Evolutionary conservation across 2,797 vertebrate species (phyloP).

Genomic region (Siniperca scherzeri): DNA sequence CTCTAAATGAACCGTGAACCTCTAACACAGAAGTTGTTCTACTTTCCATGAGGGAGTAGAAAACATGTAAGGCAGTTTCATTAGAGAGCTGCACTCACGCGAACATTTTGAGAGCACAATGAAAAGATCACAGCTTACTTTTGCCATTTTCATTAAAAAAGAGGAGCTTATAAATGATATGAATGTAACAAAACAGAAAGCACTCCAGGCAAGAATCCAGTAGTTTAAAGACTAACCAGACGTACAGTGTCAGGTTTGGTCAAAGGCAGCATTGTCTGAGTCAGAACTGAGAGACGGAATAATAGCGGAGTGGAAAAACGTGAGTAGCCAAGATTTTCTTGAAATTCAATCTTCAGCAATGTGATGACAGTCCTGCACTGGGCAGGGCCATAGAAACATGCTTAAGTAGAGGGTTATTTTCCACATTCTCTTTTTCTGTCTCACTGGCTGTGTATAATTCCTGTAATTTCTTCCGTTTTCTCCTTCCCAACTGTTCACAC

Average conservation of each 20-base stretch:
- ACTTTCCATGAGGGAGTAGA: slow-evolving; percentile 41
- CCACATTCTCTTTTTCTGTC: slow-evolving; percentile 75
- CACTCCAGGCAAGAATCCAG: slow-evolving; percentile 53
- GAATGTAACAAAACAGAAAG: slow-evolving; percentile 59
- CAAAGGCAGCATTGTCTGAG: slow-evolving; percentile 81
- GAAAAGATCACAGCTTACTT: slow-evolving; percentile 45
- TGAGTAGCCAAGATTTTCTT: slow-evolving; percentile 78
- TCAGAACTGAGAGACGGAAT: slow-evolving; percentile 74
- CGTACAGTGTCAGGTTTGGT: slow-evolving; percentile 74
- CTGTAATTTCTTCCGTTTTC: slow-evolving; percentile 65
- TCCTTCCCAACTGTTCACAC: slow-evolving; percentile 45
- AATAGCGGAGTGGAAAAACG: slow-evolving; percentile 80
- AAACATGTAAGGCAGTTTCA: slow-evolving; percentile 59
- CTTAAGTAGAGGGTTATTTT: slow-evolving; percentile 76
- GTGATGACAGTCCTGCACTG: slow-evolving; percentile 78
- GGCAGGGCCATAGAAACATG: slow-evolving; percentile 76
- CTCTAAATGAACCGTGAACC: slow-evolving; percentile 23
- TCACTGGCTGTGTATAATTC: slow-evolving; percentile 75
- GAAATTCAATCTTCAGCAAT: slow-evolving; percentile 80
- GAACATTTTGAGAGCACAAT: slow-evolving; percentile 41
- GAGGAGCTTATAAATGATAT: slow-evolving; percentile 60
- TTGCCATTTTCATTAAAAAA: slow-evolving; percentile 62
- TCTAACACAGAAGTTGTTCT: slow-evolving; percentile 14
- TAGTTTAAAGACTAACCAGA: slow-evolving; percentile 70
- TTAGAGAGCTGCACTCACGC: slow-evolving; percentile 38